These are phyloP conservation scores for Polyodon spathula DNA, from an alignment of 2,113 vertebrate genomes.

Conservation along the genomic window DNA sequence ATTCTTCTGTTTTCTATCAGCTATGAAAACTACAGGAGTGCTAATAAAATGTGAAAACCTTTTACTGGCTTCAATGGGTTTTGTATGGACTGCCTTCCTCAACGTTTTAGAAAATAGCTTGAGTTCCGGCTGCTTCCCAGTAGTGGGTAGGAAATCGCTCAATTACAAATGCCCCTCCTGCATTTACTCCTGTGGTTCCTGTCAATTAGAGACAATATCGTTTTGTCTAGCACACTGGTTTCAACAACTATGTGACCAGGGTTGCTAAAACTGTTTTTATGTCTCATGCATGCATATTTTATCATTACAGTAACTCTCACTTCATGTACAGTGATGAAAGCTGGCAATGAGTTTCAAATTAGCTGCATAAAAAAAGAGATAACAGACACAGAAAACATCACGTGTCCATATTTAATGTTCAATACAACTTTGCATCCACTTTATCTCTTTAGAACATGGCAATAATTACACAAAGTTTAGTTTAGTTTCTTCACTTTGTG, in stretches of 20 bases:
- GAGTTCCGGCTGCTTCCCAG: slow-evolving; percentile 3
- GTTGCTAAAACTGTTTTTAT: background rate
- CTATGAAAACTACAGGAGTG: too few species aligned
- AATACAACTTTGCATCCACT: too few species aligned
- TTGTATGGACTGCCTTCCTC: background rate
- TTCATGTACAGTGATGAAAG: background rate
- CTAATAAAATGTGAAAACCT: background rate
- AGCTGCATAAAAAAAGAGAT: background rate
- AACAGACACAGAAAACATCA: background rate
- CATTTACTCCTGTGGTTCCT: background rate
- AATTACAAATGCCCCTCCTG: slow-evolving; percentile 7
- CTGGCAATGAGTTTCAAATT: background rate
- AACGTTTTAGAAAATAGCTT: background rate
- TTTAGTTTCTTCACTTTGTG: too few species aligned
- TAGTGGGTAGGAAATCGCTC: slow-evolving; percentile 8
- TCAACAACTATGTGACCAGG: background rate
- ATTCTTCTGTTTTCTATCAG: too few species aligned
- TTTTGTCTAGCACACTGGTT: background rate
- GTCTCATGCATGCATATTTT: background rate
- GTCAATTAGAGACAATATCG: slow-evolving; percentile 8
- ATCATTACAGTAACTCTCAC: slow-evolving; percentile 1
- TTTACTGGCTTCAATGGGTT: background rate
- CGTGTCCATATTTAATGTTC: slow-evolving; percentile 3
- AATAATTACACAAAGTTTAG: too few species aligned
- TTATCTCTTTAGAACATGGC: too few species aligned